phyloP scores from a whole-genome alignment of 2,888 invertebrate genomes.

The Micoletzkya japonica region DNA sequence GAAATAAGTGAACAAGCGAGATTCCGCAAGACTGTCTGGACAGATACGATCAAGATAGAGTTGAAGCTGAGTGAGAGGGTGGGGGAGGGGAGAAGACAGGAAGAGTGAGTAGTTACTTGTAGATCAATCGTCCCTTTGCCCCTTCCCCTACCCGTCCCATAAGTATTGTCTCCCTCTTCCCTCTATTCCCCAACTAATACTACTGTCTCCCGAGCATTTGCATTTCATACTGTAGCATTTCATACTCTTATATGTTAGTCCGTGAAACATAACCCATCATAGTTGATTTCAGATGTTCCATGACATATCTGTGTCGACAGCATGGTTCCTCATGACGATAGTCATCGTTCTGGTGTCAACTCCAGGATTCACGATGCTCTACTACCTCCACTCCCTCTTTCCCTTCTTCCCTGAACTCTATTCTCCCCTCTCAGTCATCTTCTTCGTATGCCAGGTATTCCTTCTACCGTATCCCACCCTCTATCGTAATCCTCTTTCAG shows the following conservation, averaged over 20 bases:
- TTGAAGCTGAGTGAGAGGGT: too few species aligned
- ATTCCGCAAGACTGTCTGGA: too few species aligned
- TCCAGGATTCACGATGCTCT: conserved; percentile 23
- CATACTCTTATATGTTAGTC: not conserved
- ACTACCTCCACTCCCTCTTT: conserved; percentile 23
- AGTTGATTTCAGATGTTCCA: conserved; percentile 24
- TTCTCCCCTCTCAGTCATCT: conserved; percentile 4
- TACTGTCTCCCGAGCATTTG: not conserved
- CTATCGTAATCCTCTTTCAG: conserved; percentile 4
- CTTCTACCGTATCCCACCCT: too few species aligned
- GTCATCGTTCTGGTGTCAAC: not conserved
- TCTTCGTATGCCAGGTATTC: conserved; percentile 20
- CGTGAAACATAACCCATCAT: too few species aligned
- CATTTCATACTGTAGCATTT: not conserved
- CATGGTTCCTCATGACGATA: conserved; percentile 26
- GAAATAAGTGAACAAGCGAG: too few species aligned
- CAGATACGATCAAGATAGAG: too few species aligned
- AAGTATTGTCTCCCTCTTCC: not conserved
- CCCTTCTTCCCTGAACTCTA: conserved; percentile 11
- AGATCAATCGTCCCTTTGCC: too few species aligned
- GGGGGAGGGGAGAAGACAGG: too few species aligned
- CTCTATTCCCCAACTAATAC: too few species aligned
- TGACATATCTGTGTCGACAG: conserved; percentile 7
- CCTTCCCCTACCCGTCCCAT: conserved; percentile 5
- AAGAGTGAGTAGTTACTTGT: too few species aligned